Evolutionary conservation across 2,888 invertebrate genomes (phyloP), one percentile per base, ranked within the genome.

Genomic region (Dicycla oo): DNA sequence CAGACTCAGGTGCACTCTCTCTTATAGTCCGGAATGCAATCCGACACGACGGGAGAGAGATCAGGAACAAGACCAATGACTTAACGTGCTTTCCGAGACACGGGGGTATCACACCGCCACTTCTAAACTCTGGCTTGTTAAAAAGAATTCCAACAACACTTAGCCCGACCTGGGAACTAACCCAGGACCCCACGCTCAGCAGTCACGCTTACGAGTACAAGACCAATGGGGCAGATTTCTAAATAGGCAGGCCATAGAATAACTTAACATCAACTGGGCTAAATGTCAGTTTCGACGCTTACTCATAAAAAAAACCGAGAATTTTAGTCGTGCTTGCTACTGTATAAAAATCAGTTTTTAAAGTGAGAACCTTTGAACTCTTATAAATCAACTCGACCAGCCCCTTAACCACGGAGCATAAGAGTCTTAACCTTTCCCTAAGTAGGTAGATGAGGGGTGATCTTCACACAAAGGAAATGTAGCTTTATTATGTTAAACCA

Each of bases 391-490:
- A 66, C 65, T 63, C 40, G 10, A 30, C 15, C 45, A 38, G n/a
- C 45, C 13, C 30, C 74, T 63, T 54, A 20, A 65, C 38, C 57
- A 49, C 53, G 10, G 30, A 38, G 23, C 6, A 49, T 13, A 34
- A 78, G 65, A 66, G 43, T 78, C 74, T 78, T 66, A 57, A 69
- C 78, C 78, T 78, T 66, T 51, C 10, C 0, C 8, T 43, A n/a
- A 74, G 75, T 58, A 51, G 43, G 0, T 11, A n/a, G 5, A 15
- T 6, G 30, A 67, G 54, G 11, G 38, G 23, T 43, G 43, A 26
- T 49, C 47, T 38, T 13, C 10, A 43, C 23, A 23, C 54, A 45
- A 56, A 73, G 54, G 47, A 67, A 68, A 64, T 64, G 10, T 49
- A 23, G 15, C 10, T 38, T 23, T 26, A 47, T 53, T 20, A 7